Percentiles rank a stretch among this genome's conserved stretches.
These are phyloP conservation scores for Dipodomys merriami DNA, from an alignment of 2,113 vertebrate genomes.

Conservation along the genomic window DNA sequence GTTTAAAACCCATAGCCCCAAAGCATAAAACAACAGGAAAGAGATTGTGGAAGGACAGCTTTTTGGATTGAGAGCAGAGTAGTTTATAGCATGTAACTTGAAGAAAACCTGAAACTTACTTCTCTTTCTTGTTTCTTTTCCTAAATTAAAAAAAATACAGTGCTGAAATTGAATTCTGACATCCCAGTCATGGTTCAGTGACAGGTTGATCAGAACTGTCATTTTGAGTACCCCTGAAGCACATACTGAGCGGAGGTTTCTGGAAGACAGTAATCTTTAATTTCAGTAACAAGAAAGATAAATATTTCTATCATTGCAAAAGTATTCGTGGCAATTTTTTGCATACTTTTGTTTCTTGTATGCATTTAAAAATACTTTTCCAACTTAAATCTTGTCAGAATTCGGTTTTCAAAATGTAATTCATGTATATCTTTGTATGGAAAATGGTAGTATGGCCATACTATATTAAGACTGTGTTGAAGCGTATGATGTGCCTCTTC, in stretches of 20 bases:
- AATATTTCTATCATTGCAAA: constrained; percentile 26
- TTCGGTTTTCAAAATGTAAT: constrained; percentile 39
- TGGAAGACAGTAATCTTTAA: constrained; percentile 23
- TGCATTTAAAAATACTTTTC: not conserved
- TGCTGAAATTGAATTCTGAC: not conserved
- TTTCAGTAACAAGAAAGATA: constrained; percentile 29
- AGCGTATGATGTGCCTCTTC: not conserved
- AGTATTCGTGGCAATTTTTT: not conserved
- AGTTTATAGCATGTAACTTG: not conserved
- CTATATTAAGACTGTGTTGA: not conserved
- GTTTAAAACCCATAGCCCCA: constrained; percentile 30
- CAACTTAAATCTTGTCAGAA: not conserved
- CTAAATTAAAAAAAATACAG: not conserved
- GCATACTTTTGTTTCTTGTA: not conserved
- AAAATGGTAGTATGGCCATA: not conserved
- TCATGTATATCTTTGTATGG: constrained; percentile 21
- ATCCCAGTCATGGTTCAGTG: constrained; percentile 11
- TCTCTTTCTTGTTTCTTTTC: not conserved
- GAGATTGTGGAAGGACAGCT: not conserved
- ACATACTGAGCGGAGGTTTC: constrained; percentile 27
- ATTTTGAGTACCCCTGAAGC: not conserved
- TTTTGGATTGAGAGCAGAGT: not conserved
- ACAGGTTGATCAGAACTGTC: constrained; percentile 13
- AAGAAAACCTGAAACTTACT: not conserved
- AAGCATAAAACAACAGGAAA: not conserved